These are phyloP conservation scores for Scaptomyza reducta DNA, from an alignment of 2,888 invertebrate genomes.

Conservation along the genomic window DNA sequence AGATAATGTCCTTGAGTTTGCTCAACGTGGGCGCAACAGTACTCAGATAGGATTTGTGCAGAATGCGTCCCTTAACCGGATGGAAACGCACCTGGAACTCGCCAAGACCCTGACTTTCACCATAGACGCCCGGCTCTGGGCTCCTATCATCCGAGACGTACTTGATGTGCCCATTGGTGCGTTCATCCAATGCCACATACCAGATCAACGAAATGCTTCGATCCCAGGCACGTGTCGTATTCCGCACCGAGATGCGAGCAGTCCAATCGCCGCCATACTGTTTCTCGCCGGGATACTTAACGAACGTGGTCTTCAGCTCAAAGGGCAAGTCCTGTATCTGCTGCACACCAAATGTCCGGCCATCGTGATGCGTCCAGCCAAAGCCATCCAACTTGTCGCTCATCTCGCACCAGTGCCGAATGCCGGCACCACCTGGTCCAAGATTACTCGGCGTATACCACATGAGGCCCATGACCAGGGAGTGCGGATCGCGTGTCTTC, in stretches of 20 bases:
- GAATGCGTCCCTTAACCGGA: conserved; percentile 85
- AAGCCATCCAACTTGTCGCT: conserved; percentile 91
- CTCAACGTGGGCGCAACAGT: conserved; percentile 89
- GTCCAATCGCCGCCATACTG: conserved; percentile 97
- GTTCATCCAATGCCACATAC: conserved; percentile 93
- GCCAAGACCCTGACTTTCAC: conserved; percentile 91
- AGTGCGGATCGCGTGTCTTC: conserved; percentile 94
- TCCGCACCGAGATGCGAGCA: conserved; percentile 89
- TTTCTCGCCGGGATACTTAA: conserved; percentile 93
- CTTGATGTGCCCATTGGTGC: conserved; percentile 86
- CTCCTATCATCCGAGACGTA: conserved; percentile 81
- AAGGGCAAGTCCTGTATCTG: conserved; percentile 92
- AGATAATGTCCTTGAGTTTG: conserved; percentile 90
- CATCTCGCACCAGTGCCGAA: conserved; percentile 97
- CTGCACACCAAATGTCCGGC: conserved; percentile 95
- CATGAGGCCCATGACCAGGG: conserved; percentile 97
- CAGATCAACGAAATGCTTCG: conserved; percentile 88
- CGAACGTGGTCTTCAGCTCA: conserved; percentile 92
- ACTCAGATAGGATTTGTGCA: conserved; percentile 90
- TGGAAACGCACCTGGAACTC: conserved; percentile 87
- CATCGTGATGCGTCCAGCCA: conserved; percentile 97
- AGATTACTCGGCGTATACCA: conserved; percentile 94
- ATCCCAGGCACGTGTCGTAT: conserved; percentile 80
- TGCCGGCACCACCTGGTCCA: conserved; percentile 89
- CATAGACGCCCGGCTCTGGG: conserved; percentile 85